Evolutionary conservation across 1,140 invertebrate species (phyloP).

Genomic region (Kradibia gibbosae): DNA sequence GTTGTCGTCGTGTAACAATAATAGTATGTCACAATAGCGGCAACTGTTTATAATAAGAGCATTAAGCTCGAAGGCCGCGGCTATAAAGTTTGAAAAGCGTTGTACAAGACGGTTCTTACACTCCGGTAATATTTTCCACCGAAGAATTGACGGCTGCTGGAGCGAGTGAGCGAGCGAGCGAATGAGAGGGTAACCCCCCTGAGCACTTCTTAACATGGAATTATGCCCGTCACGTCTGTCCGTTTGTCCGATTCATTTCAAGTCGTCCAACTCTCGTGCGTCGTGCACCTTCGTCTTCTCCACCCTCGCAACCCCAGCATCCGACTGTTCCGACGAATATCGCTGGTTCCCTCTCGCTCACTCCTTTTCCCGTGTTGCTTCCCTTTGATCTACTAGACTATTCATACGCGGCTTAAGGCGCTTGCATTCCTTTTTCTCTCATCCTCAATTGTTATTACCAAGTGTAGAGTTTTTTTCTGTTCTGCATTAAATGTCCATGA

Average conservation of each 20-base stretch:
- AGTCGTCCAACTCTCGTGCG: conserved; percentile 57
- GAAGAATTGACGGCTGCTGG: conserved; percentile 67
- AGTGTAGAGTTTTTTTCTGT: not conserved
- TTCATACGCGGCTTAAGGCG: conserved; percentile 17
- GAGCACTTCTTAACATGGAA: conserved; percentile 67
- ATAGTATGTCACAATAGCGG: not conserved
- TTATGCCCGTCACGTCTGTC: conserved; percentile 70
- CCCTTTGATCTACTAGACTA: not conserved
- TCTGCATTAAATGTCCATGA: not conserved
- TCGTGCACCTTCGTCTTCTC: conserved; percentile 41
- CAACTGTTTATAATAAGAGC: not conserved
- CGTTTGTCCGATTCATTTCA: conserved; percentile 67
- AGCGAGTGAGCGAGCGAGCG: not conserved
- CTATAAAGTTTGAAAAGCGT: conserved; percentile 1
- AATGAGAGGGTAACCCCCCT: conserved; percentile 25
- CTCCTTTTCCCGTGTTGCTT: not conserved
- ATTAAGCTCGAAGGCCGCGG: not conserved
- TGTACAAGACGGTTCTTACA: not conserved
- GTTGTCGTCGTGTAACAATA: not conserved
- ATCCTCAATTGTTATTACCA: not conserved
- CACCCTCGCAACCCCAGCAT: not conserved
- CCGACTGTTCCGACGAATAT: conserved; percentile 7
- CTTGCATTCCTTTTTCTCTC: not conserved
- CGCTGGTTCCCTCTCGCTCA: not conserved
- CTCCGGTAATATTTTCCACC: conserved; percentile 59